phyloP scores from a whole-genome alignment of 2,797 vertebrate species.

The Philypnodon macrostomus region DNA sequence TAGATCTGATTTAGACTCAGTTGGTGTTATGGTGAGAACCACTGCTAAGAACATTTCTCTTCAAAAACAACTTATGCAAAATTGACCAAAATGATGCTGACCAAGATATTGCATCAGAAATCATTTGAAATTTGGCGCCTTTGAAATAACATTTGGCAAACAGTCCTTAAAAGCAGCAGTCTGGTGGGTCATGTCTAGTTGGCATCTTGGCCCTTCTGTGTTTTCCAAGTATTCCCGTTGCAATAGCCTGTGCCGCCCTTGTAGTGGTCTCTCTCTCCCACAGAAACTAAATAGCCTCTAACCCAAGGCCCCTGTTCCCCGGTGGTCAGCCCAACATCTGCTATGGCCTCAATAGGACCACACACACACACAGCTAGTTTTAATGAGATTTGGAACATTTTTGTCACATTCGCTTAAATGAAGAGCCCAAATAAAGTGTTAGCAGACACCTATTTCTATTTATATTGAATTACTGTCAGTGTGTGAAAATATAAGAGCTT shows the following conservation, averaged over 20 bases:
- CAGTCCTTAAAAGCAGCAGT: background rate
- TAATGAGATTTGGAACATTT: slow-evolving; percentile 1
- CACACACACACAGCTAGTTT: slow-evolving; percentile 40
- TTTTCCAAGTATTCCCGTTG: slow-evolving; percentile 50
- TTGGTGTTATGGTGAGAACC: too few species aligned
- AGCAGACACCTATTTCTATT: background rate
- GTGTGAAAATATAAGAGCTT: background rate
- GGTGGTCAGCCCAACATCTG: slow-evolving; percentile 68
- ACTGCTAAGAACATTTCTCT: too few species aligned
- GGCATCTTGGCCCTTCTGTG: slow-evolving; percentile 28
- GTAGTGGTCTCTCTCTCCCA: slow-evolving; percentile 32
- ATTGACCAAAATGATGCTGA: too few species aligned
- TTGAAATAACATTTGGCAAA: background rate
- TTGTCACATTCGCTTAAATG: background rate
- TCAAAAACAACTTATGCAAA: too few species aligned
- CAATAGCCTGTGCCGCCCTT: slow-evolving; percentile 52
- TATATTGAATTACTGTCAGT: background rate
- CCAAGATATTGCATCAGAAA: background rate
- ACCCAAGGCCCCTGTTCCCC: slow-evolving; percentile 17
- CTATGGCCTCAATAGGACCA: slow-evolving; percentile 63
- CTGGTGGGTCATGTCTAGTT: slow-evolving; percentile 32
- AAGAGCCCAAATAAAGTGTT: background rate
- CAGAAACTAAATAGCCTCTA: slow-evolving; percentile 48
- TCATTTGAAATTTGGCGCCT: background rate
- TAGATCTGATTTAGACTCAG: too few species aligned